Evolutionary conservation across 2,113 vertebrate species (phyloP), one percentile per base, ranked within the genome.

Genomic region (Percopsis transmontana): DNA sequence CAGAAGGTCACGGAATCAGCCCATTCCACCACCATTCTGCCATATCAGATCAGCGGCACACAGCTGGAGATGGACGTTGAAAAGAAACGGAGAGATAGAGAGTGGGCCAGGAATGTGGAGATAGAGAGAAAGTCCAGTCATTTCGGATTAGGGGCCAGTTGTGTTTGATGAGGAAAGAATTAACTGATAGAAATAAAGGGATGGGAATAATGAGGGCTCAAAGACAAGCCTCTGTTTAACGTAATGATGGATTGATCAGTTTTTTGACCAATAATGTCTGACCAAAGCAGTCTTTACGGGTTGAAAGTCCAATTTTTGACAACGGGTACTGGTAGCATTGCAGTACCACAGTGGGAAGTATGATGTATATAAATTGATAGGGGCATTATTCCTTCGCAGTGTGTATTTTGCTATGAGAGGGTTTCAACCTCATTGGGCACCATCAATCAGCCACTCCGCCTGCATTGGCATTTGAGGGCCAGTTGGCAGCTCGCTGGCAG

Each of bases 401-500:
- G 42, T 57, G 23, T 48, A 4, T 16, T 39, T 19, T 57, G 0
- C 4, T 27, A 47, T 10, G n/a, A 19, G 62, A 61, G 62, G 60
- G 47, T 59, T 2, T 39, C 14, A 19, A 50, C 73, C 60, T 77
- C 75, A 3, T 5, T 56, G 64, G 70, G 77, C 57, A 4, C 68
- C 81, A 79, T 83, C 74, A 72, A 60, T 85, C 83, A 82, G 68
- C 72, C 71, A 24, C 47, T 65, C 50, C 5, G 63, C 14, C 58
- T 21, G 63, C 66, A 70, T 39, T 59, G 85, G 60, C 67, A 71
- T 76, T 60, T 42, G 60, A 54, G 72, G 58, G 66, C 58, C 16
- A 44, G 57, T 55, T 77, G 80, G 72, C 82, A 79, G 73, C 84
- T 83, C 21, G 21, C 44, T 18, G 54, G 57, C 71, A 62, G 65